phyloP scores from a whole-genome alignment of 2,888 invertebrate species.

The Invenusta paracnida region DNA sequence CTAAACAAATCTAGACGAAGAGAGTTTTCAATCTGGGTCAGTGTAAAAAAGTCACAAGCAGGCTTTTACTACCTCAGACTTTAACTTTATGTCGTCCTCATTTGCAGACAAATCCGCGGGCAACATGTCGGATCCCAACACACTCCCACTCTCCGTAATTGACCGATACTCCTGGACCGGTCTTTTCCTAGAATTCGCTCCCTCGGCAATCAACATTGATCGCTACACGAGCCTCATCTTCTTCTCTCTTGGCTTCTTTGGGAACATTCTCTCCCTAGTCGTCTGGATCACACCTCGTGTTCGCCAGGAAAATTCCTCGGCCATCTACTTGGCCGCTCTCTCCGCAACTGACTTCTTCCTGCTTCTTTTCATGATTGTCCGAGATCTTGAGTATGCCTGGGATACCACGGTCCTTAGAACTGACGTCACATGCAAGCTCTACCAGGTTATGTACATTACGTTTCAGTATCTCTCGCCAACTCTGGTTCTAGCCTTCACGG shows the following conservation, averaged over 20 bases:
- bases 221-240: slow-evolving; percentile 55
- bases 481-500: slow-evolving; percentile 57
- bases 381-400: slow-evolving; percentile 57
- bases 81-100: no score
- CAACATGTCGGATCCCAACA: background rate
- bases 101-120: no score
- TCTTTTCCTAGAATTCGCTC: slow-evolving; percentile 48
- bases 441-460: slow-evolving; percentile 51
- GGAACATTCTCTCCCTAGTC: slow-evolving; percentile 55
- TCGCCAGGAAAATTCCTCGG: slow-evolving; percentile 56
- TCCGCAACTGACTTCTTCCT: slow-evolving; percentile 54
- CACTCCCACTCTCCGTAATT: background rate
- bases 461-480: slow-evolving; percentile 57
- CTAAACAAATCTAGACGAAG: no score
- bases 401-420: slow-evolving; percentile 49
- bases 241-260: slow-evolving; percentile 55
- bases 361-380: slow-evolving; percentile 53
- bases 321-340: slow-evolving; percentile 57
- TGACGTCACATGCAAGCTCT: slow-evolving; percentile 52
- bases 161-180: background rate
- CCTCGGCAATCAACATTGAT: slow-evolving; percentile 52
- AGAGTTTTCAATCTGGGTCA: no score
- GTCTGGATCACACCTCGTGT: slow-evolving; percentile 56
- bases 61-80: no score
- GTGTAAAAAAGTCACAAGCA: no score